Conservation (phyloP, 2,113 vertebrate genomes). For the Morone chrysops region DNA sequence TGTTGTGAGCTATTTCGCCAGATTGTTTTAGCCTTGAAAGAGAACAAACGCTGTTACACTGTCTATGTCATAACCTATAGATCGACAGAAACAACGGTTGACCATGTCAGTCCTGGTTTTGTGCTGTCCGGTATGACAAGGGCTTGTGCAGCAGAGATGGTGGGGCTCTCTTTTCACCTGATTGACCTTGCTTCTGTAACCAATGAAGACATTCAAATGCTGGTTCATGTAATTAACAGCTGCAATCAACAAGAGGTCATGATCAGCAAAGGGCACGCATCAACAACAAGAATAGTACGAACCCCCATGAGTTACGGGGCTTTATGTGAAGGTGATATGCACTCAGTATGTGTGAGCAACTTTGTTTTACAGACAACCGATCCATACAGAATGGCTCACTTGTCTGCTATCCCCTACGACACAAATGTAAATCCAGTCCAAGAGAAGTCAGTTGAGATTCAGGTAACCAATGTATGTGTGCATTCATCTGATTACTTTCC, state of each 20-base stretch:
- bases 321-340: conserved; percentile 10
- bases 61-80: conserved; percentile 87
- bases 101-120: conserved; percentile 87
- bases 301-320: conserved; percentile 66
- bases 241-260: conserved; percentile 83
- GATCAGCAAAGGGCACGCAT: conserved; percentile 84
- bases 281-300: conserved; percentile 74
- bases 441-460: conserved; percentile 81
- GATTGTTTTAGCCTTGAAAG: conserved; percentile 82
- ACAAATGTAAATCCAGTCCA: conserved; percentile 30
- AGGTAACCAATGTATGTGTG: conserved; percentile 83
- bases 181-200: conserved; percentile 87
- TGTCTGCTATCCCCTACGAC: conserved; percentile 77
- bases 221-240: conserved; percentile 83
- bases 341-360: conserved; percentile 47
- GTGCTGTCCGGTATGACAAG: conserved; percentile 88
- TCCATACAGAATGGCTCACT: conserved; percentile 74
- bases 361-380: conserved; percentile 85
- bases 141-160: conserved; percentile 84
- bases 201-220: conserved; percentile 81
- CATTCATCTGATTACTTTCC: conserved; percentile 91
- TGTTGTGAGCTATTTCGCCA: conserved; percentile 88
- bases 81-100: conserved; percentile 82
- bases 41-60: conserved; percentile 51
- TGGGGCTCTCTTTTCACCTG: conserved; percentile 86